Conservation (phyloP, 2,113 vertebrate species). For the Gymnobelideus leadbeateri region DNA sequence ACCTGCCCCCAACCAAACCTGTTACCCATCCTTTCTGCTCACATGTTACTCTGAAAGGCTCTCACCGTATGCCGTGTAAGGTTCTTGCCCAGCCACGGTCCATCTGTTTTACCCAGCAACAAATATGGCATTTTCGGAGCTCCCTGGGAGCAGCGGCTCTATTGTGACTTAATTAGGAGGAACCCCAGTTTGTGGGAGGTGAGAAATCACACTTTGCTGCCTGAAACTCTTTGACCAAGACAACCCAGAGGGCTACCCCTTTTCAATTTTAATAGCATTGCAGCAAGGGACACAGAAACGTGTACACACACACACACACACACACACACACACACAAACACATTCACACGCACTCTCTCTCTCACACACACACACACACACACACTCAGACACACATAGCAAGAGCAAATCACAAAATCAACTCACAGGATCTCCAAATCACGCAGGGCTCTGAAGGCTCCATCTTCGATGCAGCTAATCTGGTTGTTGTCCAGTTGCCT, state of each 20-base stretch:
- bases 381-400: conserved; percentile 71
- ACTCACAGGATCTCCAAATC: conserved; percentile 99
- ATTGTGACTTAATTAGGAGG: conserved; percentile 78
- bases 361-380: conserved; percentile 69
- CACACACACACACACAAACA: conserved; percentile 70
- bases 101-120: conserved; percentile 74
- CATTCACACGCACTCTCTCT: conserved; percentile 46
- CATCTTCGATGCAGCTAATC: conserved; percentile 99
- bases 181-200: conserved; percentile 71
- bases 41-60: conserved; percentile 24
- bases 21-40: conserved; percentile 33
- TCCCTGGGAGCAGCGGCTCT: conserved; percentile 50
- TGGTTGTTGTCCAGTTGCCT: conserved; percentile 99
- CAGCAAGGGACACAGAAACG: conserved; percentile 77
- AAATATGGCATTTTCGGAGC: conserved; percentile 49
- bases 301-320: conserved; percentile 60
- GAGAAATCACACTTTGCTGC: conserved; percentile 72
- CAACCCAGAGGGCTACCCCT: conserved; percentile 46
- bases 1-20: conserved; percentile 49
- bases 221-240: conserved; percentile 72
- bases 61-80: conserved; percentile 23
- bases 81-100: conserved; percentile 59
- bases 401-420: conserved; percentile 76
- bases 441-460: conserved; percentile 98
- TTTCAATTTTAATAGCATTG: conserved; percentile 71